Evolutionary conservation across 1,140 invertebrate genomes (phyloP).

Genomic region (Pachypeltis micranthus): DNA sequence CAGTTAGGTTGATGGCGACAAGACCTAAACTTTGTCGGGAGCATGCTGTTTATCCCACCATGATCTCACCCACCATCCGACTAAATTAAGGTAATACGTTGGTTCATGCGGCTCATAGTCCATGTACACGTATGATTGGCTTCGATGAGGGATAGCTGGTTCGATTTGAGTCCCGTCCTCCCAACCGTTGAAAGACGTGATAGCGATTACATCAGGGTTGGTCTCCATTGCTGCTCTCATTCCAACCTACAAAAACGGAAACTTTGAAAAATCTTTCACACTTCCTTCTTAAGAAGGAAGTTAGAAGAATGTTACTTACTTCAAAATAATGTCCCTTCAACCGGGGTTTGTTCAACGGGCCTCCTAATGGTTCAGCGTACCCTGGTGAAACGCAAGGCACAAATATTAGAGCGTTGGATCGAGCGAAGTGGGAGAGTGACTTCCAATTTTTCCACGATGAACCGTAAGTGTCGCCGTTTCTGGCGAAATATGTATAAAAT

Average conservation of each 20-base stretch:
- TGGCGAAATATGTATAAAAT: constrained; percentile 48
- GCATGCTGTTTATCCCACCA: not conserved
- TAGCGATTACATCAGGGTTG: constrained; percentile 39
- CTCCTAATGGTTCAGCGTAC: constrained; percentile 45
- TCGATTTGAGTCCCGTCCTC: constrained; percentile 50
- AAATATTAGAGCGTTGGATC: constrained; percentile 43
- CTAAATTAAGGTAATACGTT: constrained; percentile 46
- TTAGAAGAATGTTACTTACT: constrained; percentile 11
- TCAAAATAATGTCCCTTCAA: constrained; percentile 38
- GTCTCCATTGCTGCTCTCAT: constrained; percentile 43
- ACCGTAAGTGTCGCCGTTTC: constrained; percentile 46
- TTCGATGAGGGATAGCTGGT: constrained; percentile 40
- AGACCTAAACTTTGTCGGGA: too few species aligned
- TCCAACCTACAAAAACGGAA: constrained; percentile 27
- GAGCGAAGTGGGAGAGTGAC: constrained; percentile 42
- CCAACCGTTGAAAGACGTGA: constrained; percentile 50
- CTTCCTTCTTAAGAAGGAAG: not conserved
- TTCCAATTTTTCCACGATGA: constrained; percentile 53
- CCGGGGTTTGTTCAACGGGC: constrained; percentile 41
- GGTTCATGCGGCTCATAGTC: constrained; percentile 46
- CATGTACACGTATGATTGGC: constrained; percentile 38
- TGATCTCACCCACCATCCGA: constrained; percentile 42
- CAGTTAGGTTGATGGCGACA: too few species aligned
- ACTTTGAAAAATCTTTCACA: not conserved
- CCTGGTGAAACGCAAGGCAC: constrained; percentile 47